Evolutionary conservation across 2,888 invertebrate genomes (phyloP).

Genomic region (Beris morrisii): DNA sequence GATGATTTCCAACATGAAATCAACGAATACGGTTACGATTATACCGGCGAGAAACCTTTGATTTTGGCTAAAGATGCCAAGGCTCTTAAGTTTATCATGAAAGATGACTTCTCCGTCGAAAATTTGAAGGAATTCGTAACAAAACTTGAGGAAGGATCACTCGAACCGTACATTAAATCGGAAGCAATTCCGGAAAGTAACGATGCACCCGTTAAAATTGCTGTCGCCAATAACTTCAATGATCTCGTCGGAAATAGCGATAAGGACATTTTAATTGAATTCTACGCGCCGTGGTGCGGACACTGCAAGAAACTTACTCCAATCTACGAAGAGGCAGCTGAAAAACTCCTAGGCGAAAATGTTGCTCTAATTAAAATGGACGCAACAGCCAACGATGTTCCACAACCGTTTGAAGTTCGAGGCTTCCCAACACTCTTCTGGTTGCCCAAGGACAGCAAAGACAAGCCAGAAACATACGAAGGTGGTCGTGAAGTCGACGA

Average conservation of each 20-base stretch:
- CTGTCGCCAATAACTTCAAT: constrained; percentile 96
- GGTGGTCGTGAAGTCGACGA: constrained; percentile 92
- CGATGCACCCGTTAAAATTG: constrained; percentile 80
- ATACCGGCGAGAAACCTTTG: constrained; percentile 85
- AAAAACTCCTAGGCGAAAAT: constrained; percentile 82
- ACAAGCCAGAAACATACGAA: constrained; percentile 83
- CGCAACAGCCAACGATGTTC: constrained; percentile 98
- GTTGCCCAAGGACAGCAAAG: constrained; percentile 81
- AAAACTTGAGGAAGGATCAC: constrained; percentile 75
- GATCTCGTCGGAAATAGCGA: constrained; percentile 87
- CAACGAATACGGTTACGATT: constrained; percentile 90
- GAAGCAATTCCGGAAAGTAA: constrained; percentile 87
- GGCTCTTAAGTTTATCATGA: constrained; percentile 87
- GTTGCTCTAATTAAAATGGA: constrained; percentile 96
- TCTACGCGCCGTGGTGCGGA: constrained; percentile 99
- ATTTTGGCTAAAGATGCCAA: constrained; percentile 80
- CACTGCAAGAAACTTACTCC: constrained; percentile 97
- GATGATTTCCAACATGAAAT: constrained; percentile 94
- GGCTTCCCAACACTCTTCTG: constrained; percentile 99
- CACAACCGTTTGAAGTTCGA: constrained; percentile 82
- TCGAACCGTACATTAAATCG: constrained; percentile 94
- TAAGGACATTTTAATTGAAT: constrained; percentile 94
- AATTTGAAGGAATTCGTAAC: constrained; percentile 81
- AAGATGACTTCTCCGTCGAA: constrained; percentile 87
- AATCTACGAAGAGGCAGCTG: constrained; percentile 89